Evolutionary conservation across 2,888 invertebrate genomes (phyloP).

Genomic region (Dryadula phaetusa): DNA sequence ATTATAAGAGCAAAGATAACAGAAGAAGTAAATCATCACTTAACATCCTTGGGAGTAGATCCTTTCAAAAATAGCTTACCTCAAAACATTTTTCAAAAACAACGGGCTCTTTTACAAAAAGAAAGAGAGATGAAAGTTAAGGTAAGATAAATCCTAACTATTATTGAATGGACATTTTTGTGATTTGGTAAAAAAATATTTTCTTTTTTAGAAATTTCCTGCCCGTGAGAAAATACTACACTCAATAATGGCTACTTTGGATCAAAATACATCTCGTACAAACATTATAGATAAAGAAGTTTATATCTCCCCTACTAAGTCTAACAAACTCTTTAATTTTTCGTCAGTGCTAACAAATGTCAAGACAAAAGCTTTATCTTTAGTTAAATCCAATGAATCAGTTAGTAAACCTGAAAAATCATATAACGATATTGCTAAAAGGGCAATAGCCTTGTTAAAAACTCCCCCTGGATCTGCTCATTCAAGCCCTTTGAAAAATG

Average conservation of each 20-base stretch:
- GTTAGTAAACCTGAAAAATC: slow-evolving; percentile 56
- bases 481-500: slow-evolving; percentile 55
- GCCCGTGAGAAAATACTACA: slow-evolving; percentile 75
- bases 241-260: slow-evolving; percentile 74
- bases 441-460: slow-evolving; percentile 62
- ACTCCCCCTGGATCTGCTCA: slow-evolving; percentile 67
- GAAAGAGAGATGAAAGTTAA: slow-evolving; percentile 83
- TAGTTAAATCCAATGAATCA: slow-evolving; percentile 72
- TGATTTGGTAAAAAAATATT: not conserved
- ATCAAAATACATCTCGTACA: slow-evolving; percentile 60
- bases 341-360: slow-evolving; percentile 80
- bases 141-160: slow-evolving; percentile 59
- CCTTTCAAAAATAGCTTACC: slow-evolving; percentile 86
- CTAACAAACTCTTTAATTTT: slow-evolving; percentile 59
- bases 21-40: slow-evolving; percentile 80
- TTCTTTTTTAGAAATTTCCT: slow-evolving; percentile 74
- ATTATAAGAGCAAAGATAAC: slow-evolving; percentile 74
- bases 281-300: slow-evolving; percentile 52
- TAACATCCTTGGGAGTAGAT: slow-evolving; percentile 86
- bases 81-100: slow-evolving; percentile 81
- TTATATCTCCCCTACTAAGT: slow-evolving; percentile 65
- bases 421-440: slow-evolving; percentile 62
- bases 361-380: slow-evolving; percentile 80
- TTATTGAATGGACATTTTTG: not conserved
- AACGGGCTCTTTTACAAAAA: slow-evolving; percentile 83